Conservation (phyloP, 2,113 vertebrate genomes). For the Rissa tridactyla region DNA sequence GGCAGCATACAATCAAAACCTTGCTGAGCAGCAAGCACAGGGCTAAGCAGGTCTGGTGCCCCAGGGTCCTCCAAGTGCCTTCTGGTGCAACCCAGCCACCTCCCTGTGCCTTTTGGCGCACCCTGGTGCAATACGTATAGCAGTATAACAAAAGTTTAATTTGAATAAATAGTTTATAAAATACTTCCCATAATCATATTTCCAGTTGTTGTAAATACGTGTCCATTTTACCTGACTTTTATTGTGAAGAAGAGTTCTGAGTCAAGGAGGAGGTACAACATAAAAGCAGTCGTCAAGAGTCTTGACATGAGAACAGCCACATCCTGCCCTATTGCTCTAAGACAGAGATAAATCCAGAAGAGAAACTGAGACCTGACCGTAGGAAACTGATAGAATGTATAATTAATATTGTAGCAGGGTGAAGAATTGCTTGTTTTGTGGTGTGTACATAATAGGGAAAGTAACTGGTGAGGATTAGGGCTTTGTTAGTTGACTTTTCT, state of each 20-base stretch:
- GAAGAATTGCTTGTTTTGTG: background rate
- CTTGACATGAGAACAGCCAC: background rate
- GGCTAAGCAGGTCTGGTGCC: background rate
- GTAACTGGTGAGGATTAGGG: fast-evolving
- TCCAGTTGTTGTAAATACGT: background rate
- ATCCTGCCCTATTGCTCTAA: background rate
- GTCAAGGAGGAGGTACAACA: background rate
- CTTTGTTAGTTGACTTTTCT: background rate
- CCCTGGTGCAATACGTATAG: fast-evolving
- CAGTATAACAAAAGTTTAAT: background rate
- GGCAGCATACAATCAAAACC: background rate
- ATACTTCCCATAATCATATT: background rate
- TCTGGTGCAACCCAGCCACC: background rate
- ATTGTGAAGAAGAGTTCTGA: background rate
- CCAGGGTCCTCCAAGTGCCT: background rate
- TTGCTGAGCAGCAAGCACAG: background rate
- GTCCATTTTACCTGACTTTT: background rate
- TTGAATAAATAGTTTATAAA: background rate
- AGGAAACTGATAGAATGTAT: background rate
- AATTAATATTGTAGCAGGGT: background rate
- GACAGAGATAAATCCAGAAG: background rate
- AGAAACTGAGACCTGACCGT: background rate
- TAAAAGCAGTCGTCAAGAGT: background rate
- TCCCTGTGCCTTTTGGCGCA: background rate
- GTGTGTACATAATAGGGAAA: fast-evolving